Conservation (phyloP, 2,797 vertebrate species). For the Xerus rutilus region DNA sequence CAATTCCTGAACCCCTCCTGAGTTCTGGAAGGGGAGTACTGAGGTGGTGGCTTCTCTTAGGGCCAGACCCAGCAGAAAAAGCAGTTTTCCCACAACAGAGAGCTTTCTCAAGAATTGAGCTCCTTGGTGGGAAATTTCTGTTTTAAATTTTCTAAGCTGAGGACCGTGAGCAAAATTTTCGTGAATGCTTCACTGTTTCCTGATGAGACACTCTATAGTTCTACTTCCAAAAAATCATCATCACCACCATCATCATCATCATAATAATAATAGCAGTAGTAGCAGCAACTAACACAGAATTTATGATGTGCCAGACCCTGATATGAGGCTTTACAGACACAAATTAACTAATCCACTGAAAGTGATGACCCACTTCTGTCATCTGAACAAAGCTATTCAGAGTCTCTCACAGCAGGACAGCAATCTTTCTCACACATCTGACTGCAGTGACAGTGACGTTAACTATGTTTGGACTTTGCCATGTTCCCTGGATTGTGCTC, state of each 20-base stretch:
- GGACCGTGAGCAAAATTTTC: neutral
- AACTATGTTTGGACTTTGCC: neutral
- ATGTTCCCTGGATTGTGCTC: neutral
- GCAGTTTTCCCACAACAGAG: neutral
- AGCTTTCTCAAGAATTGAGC: slow-evolving; percentile 11
- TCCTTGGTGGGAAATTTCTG: neutral
- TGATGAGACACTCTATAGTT: neutral
- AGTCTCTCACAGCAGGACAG: neutral
- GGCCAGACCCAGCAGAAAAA: neutral
- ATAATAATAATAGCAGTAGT: neutral
- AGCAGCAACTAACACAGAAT: neutral
- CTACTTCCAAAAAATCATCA: neutral
- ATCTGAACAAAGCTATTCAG: neutral
- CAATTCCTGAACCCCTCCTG: neutral
- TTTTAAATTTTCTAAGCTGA: neutral
- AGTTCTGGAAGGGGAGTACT: neutral
- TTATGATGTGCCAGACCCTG: neutral
- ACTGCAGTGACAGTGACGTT: neutral
- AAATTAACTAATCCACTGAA: neutral
- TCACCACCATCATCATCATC: neutral
- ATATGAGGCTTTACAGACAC: neutral
- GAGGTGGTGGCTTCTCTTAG: neutral
- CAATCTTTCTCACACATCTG: neutral
- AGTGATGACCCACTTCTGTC: neutral
- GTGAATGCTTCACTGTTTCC: neutral